Evolutionary conservation across 2,797 vertebrate species (phyloP), one percentile per base, ranked within the genome.

Genomic region (Scolopax rusticola): DNA sequence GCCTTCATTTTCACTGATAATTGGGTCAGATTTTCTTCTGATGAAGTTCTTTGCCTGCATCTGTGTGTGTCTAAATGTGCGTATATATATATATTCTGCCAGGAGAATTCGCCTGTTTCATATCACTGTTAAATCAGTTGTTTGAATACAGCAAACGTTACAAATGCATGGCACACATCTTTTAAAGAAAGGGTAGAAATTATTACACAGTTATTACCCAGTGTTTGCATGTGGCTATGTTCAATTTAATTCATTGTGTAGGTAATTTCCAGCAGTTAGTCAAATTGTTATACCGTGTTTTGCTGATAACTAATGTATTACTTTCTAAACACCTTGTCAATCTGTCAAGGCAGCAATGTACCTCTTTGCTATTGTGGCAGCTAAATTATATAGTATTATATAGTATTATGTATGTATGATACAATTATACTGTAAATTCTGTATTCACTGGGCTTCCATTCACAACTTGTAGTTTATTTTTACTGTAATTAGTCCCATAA

Each of bases 341-440:
- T 36, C 41, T 15, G 5, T 85, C 36, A 91, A 75, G 67, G 74
- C 28, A 88, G 36, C 25, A 67, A 36, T 63, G 74, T 38, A 87
- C 57, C 71, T 94, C 65, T 87, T 48, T 59, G 84, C 45, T 73
- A 57, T 61, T 85, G 79, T 8, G n/a, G 73, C 45, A 95, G 70
- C 45, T 71, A 87, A 91, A 87, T 92, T 80, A 87, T 38, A 78
- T 20, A 69, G 57, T 20, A 84, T 90, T 94, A 48, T 48, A 48
- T 48, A 23, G 47, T 24, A 48, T 90, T 94, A 93, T 70, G 43
- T 48, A 94, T 94, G n/a, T 79, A 87, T 24, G 63, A 24, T 24
- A 19, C 47, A 92, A 93, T 93, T 97, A 91, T 51, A 89, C 25
- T 83, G 41, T 71, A 93, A 95, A 81, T 70, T 91, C 43, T 53